Evolutionary conservation across 2,888 invertebrate species (phyloP), one percentile per base, ranked within the genome.

Genomic region (Spatulosminthurus flaviceps): DNA sequence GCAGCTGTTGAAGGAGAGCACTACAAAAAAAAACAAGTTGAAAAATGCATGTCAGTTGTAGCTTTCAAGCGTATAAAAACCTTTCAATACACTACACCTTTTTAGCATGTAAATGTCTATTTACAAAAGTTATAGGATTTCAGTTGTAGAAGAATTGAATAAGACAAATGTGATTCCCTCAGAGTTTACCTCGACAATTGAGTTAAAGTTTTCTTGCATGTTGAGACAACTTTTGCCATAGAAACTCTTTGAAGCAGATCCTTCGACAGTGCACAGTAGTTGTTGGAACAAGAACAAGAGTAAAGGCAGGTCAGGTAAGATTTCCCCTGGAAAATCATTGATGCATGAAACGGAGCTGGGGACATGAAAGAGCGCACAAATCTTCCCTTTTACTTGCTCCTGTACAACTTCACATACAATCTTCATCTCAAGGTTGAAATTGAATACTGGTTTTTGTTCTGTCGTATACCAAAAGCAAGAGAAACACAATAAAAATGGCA

Each of bases 401-500:
- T 51, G 1, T 19, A 51, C 19, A 19, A 51, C 16, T 2, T 19
- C 19, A n/a, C n/a, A 51, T 51, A 51, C 19, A 24, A 4, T 64
- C 41, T 70, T 41, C 22, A 21, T 70, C 11, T 70, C 41, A 19
- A 51, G 51, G 11, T 70, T 29, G 41, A 34, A 70, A 70, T 70
- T 70, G 70, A 70, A 70, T 70, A n/a, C 41, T 41, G 13, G 21
- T 41, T 70, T 70, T 70, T 70, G 70, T 41, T 70, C n/a, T 41
- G 28, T 70, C 41, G 41, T 70, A 70, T n/a, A n/a, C n/a, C n/a
- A n/a, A n/a, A n/a, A 70, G 42, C 19, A 41, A 41, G 29, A n/a
- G n/a, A n/a, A n/a, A n/a, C 28, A 70, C 70, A 70, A n/a, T 70
- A 70, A 70, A 64, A 70, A 70, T 70, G 70, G 42, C 70, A 70